Percentiles rank a stretch among this genome's conserved stretches.
These are phyloP conservation scores for Hippolais icterina DNA, from an alignment of 2,113 vertebrate genomes.

Conservation along the genomic window DNA sequence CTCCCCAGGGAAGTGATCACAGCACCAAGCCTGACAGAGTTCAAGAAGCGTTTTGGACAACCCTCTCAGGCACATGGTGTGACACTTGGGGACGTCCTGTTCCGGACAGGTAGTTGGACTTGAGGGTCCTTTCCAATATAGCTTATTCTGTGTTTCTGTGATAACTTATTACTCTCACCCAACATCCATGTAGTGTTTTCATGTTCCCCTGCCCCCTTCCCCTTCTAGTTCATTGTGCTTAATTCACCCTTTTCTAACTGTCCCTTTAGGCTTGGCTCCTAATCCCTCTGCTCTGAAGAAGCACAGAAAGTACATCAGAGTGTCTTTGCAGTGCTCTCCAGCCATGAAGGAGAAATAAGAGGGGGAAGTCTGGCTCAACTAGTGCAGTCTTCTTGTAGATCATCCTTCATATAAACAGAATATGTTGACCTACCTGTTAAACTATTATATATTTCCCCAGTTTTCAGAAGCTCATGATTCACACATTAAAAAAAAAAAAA, in stretches of 20 bases:
- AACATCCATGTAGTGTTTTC: not conserved
- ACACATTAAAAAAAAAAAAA: not conserved
- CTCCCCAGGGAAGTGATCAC: not conserved
- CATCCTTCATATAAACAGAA: not conserved
- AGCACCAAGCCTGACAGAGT: not conserved
- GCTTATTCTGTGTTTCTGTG: not conserved
- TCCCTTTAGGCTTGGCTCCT: not conserved
- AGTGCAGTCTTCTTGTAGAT: not conserved
- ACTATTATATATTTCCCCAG: not conserved
- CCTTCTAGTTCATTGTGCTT: not conserved
- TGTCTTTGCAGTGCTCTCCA: not conserved
- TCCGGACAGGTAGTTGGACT: not conserved
- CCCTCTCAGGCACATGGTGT: not conserved
- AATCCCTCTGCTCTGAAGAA: not conserved
- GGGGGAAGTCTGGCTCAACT: not conserved
- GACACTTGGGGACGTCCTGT: not conserved
- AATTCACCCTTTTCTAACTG: not conserved
- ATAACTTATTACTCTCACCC: not conserved
- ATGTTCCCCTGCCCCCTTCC: accelerated
- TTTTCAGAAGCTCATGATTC: not conserved
- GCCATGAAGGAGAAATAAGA: not conserved
- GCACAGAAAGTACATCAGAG: not conserved
- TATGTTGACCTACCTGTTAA: not conserved
- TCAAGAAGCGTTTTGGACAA: not conserved
- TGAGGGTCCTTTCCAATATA: not conserved